These are phyloP conservation scores for Crocallis elinguaria DNA, from an alignment of 2,888 invertebrate genomes.

Conservation along the genomic window DNA sequence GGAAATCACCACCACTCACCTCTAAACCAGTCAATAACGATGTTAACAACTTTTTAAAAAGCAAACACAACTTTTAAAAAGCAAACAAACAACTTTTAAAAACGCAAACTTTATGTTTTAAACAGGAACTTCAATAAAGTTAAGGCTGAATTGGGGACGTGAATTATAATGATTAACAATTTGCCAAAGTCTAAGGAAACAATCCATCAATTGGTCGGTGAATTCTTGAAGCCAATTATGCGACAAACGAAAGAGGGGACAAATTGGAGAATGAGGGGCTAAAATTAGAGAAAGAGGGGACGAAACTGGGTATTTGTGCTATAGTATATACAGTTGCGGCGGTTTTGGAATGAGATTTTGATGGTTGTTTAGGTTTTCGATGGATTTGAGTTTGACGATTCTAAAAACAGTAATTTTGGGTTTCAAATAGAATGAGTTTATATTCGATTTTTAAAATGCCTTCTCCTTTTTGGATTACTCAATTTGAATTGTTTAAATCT, in stretches of 20 bases:
- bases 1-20: neutral
- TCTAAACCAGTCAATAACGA: slow-evolving; percentile 16
- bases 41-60: slow-evolving; percentile 47
- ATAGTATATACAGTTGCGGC: slow-evolving; percentile 20
- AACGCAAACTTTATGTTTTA: slow-evolving; percentile 49
- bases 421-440: too few relatives aligned
- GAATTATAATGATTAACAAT: slow-evolving; percentile 78
- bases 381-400: slow-evolving; percentile 9
- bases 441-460: too few relatives aligned
- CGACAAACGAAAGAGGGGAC: slow-evolving; percentile 42
- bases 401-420: neutral
- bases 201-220: slow-evolving; percentile 70
- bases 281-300: slow-evolving; percentile 23
- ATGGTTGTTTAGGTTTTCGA: slow-evolving; percentile 29
- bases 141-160: slow-evolving; percentile 34
- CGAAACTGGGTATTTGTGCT: slow-evolving; percentile 23
- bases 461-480: too few relatives aligned
- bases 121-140: slow-evolving; percentile 44
- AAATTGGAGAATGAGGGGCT: slow-evolving; percentile 36
- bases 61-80: too few relatives aligned
- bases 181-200: slow-evolving; percentile 65
- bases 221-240: slow-evolving; percentile 68
- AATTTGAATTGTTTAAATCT: too few relatives aligned
- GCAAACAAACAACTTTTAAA: slow-evolving; percentile 50
- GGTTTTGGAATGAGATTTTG: slow-evolving; percentile 34